These are phyloP conservation scores for Acanthiza pusilla DNA, from an alignment of 2,797 vertebrate species.

Conservation along the genomic window DNA sequence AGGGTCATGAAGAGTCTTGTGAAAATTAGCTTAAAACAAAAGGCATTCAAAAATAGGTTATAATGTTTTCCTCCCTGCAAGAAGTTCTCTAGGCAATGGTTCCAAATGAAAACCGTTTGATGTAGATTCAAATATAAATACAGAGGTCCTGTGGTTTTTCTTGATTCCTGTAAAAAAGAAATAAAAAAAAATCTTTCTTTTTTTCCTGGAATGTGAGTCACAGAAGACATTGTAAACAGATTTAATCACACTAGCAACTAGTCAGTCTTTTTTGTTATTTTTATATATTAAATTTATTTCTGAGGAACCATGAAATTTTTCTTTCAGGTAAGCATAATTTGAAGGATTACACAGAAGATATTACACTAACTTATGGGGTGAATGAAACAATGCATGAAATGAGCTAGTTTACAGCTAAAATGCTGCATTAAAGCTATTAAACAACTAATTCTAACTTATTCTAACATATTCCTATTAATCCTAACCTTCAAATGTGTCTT, in stretches of 20 bases:
- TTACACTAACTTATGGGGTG: background rate
- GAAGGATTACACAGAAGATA: background rate
- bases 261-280: background rate
- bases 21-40: conserved; percentile 55
- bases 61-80: conserved; percentile 12
- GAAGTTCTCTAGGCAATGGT: conserved; percentile 46
- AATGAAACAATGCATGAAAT: background rate
- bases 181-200: conserved; percentile 25
- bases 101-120: conserved; percentile 64
- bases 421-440: background rate
- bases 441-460: background rate
- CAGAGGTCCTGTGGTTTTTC: conserved; percentile 63
- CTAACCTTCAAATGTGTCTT: background rate
- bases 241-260: conserved; percentile 58
- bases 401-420: background rate
- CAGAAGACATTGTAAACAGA: conserved; percentile 63
- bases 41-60: conserved; percentile 49
- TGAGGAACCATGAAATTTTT: background rate
- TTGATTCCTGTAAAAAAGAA: conserved; percentile 62
- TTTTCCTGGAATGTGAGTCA: conserved; percentile 71
- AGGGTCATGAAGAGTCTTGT: conserved; percentile 14
- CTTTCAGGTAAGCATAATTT: background rate
- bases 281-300: conserved; percentile 6
- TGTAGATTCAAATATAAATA: conserved; percentile 71
- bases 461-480: background rate